These are phyloP conservation scores for Heliconius erato DNA, from an alignment of 2,888 invertebrate genomes.

Conservation along the genomic window DNA sequence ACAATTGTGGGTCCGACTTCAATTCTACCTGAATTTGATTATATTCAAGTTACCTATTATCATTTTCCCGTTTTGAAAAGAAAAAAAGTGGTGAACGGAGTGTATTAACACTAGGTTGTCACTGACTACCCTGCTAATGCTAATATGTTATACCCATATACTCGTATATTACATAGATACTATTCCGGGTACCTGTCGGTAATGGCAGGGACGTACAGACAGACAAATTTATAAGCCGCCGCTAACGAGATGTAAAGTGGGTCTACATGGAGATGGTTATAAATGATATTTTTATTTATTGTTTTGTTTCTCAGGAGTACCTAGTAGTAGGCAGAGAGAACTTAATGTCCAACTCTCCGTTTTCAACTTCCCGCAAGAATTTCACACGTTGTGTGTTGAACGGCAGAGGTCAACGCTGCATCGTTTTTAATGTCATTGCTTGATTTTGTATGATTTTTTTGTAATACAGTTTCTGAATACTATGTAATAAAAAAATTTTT, in stretches of 20 bases:
- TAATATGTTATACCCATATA: neutral
- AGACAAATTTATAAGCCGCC: conserved; percentile 77
- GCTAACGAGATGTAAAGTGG: conserved; percentile 72
- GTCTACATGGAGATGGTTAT: conserved; percentile 46
- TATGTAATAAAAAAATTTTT: neutral
- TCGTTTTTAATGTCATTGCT: neutral
- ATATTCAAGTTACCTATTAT: neutral
- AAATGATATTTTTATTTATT: conserved; percentile 48
- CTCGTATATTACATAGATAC: neutral
- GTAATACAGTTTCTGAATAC: neutral
- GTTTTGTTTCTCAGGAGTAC: neutral
- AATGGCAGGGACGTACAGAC: conserved; percentile 63
- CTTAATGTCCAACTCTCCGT: no score
- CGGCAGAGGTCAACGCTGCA: neutral
- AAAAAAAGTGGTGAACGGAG: conserved; percentile 4
- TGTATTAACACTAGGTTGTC: conserved; percentile 3
- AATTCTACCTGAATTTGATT: neutral
- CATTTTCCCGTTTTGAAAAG: no score
- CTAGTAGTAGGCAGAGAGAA: no score
- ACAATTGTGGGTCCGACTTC: no score
- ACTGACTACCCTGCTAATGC: neutral
- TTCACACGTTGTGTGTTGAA: neutral
- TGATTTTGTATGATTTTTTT: neutral
- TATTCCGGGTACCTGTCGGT: conserved; percentile 33
- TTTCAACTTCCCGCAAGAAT: no score